Conservation (phyloP, 2,113 vertebrate species). For the Lophotis ruficrista region DNA sequence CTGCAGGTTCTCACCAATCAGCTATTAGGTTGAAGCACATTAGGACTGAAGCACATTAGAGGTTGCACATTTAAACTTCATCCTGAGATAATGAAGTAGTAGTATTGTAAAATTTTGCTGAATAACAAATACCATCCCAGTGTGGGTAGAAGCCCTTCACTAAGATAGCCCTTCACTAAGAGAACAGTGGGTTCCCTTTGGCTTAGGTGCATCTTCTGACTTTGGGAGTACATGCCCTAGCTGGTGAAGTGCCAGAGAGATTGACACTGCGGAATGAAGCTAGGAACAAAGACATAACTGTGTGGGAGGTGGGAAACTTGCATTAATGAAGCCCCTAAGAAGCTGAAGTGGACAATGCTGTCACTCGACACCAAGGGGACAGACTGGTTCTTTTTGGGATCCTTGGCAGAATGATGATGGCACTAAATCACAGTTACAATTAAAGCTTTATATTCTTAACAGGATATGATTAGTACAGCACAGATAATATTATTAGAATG, state of each 20-base stretch:
- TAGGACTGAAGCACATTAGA: background rate
- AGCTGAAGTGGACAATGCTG: background rate
- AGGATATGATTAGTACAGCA: background rate
- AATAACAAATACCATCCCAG: background rate
- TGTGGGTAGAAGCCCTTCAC: background rate
- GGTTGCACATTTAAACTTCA: background rate
- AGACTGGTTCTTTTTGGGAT: background rate
- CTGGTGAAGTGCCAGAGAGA: background rate
- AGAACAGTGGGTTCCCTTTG: background rate
- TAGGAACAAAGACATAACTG: background rate
- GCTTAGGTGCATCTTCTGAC: background rate
- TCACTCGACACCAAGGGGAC: background rate
- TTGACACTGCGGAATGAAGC: background rate
- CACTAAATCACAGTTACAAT: background rate
- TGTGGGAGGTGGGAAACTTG: background rate
- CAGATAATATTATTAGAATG: background rate
- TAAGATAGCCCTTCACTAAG: too few species aligned
- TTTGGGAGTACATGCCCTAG: background rate
- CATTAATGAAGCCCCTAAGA: background rate
- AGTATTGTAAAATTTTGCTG: background rate
- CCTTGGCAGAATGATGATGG: background rate
- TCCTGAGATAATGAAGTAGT: background rate
- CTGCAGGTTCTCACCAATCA: background rate
- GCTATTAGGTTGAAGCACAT: background rate
- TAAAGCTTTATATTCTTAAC: background rate